These are phyloP conservation scores for Zootermopsis nevadensis DNA, from an alignment of 2,888 invertebrate genomes.

Conservation along the genomic window DNA sequence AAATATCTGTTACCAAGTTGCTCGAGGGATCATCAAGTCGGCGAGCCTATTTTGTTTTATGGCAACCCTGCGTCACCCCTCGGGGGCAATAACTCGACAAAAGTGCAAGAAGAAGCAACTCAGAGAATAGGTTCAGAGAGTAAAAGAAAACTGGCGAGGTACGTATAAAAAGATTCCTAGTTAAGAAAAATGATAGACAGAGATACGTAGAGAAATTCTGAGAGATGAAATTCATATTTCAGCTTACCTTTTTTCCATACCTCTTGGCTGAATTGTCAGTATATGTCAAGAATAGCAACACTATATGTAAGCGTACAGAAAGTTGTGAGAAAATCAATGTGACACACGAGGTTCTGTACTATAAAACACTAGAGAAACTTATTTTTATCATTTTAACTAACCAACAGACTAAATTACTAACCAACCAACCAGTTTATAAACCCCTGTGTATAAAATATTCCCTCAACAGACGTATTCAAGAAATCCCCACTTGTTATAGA, in stretches of 20 bases:
- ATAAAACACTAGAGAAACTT: too few species aligned
- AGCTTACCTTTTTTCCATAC: not conserved
- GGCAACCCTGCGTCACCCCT: slow-evolving; percentile 29
- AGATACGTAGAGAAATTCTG: not conserved
- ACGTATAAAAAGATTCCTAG: slow-evolving; percentile 24
- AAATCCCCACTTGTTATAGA: too few species aligned
- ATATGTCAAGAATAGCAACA: not conserved
- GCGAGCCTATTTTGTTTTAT: slow-evolving; percentile 43
- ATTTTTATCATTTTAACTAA: too few species aligned
- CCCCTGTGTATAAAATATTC: too few species aligned
- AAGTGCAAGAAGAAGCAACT: slow-evolving; percentile 13
- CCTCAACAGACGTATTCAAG: too few species aligned
- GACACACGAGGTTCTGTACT: too few species aligned
- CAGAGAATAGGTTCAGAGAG: slow-evolving; percentile 23
- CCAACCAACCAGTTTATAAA: too few species aligned
- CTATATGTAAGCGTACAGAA: not conserved
- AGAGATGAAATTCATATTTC: slow-evolving; percentile 23
- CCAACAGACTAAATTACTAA: too few species aligned
- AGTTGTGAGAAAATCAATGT: not conserved
- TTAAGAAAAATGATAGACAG: not conserved
- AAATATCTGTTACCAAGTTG: slow-evolving; percentile 34
- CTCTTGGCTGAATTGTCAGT: not conserved
- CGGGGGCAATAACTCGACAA: slow-evolving; percentile 33
- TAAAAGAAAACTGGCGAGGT: not conserved
- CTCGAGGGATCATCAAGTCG: slow-evolving; percentile 38